Percentiles rank a stretch among this genome's conserved stretches.
These are phyloP conservation scores for Chiloscyllium plagiosum DNA, from an alignment of 2,113 vertebrate genomes.

Conservation along the genomic window DNA sequence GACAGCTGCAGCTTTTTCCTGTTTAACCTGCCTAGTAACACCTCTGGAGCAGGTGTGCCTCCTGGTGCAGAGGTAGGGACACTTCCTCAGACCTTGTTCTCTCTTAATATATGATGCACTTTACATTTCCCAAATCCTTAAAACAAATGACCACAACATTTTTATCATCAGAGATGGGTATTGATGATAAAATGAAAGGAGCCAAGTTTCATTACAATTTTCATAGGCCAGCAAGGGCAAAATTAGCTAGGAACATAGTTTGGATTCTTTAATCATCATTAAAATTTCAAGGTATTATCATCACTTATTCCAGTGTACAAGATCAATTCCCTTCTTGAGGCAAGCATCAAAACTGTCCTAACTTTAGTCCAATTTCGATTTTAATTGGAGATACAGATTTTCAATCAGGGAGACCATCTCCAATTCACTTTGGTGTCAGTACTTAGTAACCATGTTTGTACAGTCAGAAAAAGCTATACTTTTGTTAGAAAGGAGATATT, in stretches of 20 bases:
- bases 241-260: background rate
- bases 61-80: no score
- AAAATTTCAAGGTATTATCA: no score
- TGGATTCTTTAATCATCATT: no score
- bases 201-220: background rate
- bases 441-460: background rate
- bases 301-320: background rate
- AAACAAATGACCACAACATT: background rate
- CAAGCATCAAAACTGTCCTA: background rate
- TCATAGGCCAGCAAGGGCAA: background rate
- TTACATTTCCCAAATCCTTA: no score
- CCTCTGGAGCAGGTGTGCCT: no score
- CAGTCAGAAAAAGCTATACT: background rate
- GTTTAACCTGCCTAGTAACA: background rate
- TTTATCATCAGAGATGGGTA: background rate
- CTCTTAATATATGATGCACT: no score
- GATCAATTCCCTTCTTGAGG: background rate
- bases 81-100: no score
- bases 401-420: no score
- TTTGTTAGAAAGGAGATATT: background rate
- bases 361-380: background rate
- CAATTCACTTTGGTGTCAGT: no score
- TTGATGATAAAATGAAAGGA: background rate
- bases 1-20: background rate
- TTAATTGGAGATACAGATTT: background rate